phyloP scores from a whole-genome alignment of 2,113 vertebrate genomes.

The Mustela lutreola region DNA sequence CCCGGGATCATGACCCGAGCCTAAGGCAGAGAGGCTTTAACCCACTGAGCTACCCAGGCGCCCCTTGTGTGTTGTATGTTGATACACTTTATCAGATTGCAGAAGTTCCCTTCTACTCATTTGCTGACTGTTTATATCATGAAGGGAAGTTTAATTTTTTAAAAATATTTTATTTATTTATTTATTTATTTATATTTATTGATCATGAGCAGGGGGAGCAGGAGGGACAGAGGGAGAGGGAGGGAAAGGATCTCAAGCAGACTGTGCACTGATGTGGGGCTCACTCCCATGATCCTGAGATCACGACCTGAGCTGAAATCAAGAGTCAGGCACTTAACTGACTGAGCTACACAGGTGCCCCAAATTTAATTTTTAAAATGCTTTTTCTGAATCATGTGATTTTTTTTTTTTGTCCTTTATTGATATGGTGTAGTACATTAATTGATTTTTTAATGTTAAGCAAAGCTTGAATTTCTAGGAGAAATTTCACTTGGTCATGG shows the following conservation, averaged over 20 bases:
- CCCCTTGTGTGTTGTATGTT: neutral
- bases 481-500: neutral
- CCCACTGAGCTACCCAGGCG: too few relatives aligned
- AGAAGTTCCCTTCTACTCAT: neutral
- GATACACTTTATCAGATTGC: neutral
- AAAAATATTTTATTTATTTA: neutral
- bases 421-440: neutral
- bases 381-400: neutral
- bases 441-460: neutral
- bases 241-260: neutral
- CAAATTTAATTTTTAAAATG: conserved; percentile 30
- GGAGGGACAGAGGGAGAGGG: neutral
- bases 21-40: too few relatives aligned
- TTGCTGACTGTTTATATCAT: neutral
- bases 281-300: neutral
- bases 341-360: neutral
- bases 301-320: neutral
- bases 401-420: neutral
- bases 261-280: neutral
- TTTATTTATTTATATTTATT: too few relatives aligned
- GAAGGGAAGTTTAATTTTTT: neutral
- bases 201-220: neutral
- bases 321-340: neutral
- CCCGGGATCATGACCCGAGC: too few relatives aligned
- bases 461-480: neutral